phyloP scores from a whole-genome alignment of 2,113 vertebrate species.

The Chaetodon trifascialis region DNA sequence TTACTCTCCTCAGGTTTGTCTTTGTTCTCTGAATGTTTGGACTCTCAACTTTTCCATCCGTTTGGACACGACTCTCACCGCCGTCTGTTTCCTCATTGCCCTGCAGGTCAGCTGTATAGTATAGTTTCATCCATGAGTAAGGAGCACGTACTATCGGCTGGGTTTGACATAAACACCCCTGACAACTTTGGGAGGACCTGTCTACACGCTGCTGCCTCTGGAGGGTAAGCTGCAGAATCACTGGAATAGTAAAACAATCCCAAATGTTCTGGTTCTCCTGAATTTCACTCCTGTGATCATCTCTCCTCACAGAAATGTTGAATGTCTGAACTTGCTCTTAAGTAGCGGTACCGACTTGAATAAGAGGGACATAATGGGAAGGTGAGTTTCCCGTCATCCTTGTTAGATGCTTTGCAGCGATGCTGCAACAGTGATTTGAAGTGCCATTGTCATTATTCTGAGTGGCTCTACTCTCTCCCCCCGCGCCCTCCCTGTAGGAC shows the following conservation, averaged over 20 bases:
- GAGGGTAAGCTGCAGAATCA: conserved; percentile 85
- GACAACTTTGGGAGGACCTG: conserved; percentile 98
- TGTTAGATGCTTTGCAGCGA: not conserved
- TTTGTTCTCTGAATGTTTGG: not conserved
- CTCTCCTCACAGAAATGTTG: conserved; percentile 89
- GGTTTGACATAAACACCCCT: conserved; percentile 97
- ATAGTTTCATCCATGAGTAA: conserved; percentile 97
- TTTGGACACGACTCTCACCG: not conserved
- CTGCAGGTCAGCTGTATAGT: conserved; percentile 95
- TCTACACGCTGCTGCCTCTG: conserved; percentile 98
- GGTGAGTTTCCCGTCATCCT: conserved; percentile 77
- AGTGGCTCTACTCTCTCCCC: not conserved
- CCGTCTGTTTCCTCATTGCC: not conserved
- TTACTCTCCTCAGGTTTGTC: conserved; percentile 96
- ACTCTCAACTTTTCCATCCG: not conserved
- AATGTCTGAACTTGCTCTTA: conserved; percentile 99
- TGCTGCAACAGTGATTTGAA: not conserved
- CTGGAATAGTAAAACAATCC: not conserved
- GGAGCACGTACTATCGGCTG: conserved; percentile 94
- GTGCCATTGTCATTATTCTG: not conserved
- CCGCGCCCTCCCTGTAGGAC: conserved; percentile 81
- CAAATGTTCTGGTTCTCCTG: not conserved
- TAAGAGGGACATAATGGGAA: conserved; percentile 95
- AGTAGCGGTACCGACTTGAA: conserved; percentile 96
- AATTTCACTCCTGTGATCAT: not conserved